phyloP scores from a whole-genome alignment of 2,797 vertebrate genomes.

The Manis pentadactyla region DNA sequence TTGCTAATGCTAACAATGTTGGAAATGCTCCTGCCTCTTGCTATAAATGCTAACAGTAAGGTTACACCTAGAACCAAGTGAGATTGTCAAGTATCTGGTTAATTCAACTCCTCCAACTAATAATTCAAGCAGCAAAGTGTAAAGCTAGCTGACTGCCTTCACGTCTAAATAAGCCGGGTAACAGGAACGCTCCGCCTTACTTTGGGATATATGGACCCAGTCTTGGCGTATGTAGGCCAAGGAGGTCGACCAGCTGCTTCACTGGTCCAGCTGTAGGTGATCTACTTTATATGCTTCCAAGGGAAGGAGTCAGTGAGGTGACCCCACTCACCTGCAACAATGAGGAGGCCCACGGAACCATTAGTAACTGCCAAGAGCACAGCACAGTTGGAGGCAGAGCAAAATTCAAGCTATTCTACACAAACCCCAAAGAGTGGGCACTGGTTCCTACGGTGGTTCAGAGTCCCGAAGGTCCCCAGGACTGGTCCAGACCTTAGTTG shows the following conservation, averaged over 20 bases:
- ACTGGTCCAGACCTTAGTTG: background rate
- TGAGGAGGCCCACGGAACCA: background rate
- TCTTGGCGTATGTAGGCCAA: background rate
- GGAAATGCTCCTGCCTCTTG: background rate
- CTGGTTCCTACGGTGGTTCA: accelerated
- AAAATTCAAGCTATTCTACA: background rate
- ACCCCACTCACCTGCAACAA: background rate
- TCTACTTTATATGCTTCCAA: background rate
- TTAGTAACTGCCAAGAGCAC: background rate
- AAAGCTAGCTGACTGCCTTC: background rate
- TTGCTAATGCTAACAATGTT: background rate
- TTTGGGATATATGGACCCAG: background rate
- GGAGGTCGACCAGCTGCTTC: background rate
- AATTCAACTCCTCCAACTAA: background rate
- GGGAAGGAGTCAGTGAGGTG: background rate
- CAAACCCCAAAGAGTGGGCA: background rate
- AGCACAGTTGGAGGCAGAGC: background rate
- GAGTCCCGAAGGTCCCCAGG: background rate
- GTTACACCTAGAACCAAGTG: background rate
- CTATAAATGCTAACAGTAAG: background rate
- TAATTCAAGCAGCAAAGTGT: background rate
- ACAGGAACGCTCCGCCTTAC: background rate
- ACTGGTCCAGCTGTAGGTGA: background rate
- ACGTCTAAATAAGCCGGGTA: background rate
- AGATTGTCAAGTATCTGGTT: background rate